phyloP scores from a whole-genome alignment of 1,140 invertebrate genomes.

The Sitodiplosis mosellana region DNA sequence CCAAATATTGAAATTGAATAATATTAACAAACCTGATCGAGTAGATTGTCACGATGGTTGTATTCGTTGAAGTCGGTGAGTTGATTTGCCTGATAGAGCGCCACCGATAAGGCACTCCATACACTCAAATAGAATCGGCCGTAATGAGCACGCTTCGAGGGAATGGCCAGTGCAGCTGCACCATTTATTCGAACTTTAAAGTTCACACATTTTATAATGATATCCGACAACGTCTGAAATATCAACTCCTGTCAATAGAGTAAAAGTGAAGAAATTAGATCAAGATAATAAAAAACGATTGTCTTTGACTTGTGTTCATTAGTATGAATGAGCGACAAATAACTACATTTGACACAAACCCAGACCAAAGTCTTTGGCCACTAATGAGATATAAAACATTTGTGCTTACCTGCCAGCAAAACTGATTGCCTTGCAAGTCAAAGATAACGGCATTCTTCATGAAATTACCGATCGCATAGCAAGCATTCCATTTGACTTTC shows the following conservation, averaged over 20 bases:
- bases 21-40: conserved; percentile 34
- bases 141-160: conserved; percentile 33
- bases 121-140: conserved; percentile 35
- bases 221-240: conserved; percentile 27
- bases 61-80: conserved; percentile 64
- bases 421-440: conserved; percentile 5
- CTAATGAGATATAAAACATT: too few species aligned
- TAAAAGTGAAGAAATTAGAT: not conserved
- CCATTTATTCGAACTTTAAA: conserved; percentile 66
- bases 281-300: not conserved
- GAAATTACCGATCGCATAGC: conserved; percentile 63
- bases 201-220: conserved; percentile 34
- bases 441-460: conserved; percentile 45
- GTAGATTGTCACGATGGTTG: conserved; percentile 54
- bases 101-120: conserved; percentile 48
- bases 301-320: too few species aligned
- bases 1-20: too few species aligned
- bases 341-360: too few species aligned
- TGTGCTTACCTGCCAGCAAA: conserved; percentile 9
- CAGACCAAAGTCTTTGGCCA: too few species aligned
- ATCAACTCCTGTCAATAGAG: conserved; percentile 12
- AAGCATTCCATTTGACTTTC: conserved; percentile 83
- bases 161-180: conserved; percentile 47
- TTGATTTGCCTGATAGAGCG: conserved; percentile 51
- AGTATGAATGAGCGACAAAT: too few species aligned